Base-by-base conservation (phyloP, 64 coral and sea anemone genomes). In the Montipora cactus region DNA sequence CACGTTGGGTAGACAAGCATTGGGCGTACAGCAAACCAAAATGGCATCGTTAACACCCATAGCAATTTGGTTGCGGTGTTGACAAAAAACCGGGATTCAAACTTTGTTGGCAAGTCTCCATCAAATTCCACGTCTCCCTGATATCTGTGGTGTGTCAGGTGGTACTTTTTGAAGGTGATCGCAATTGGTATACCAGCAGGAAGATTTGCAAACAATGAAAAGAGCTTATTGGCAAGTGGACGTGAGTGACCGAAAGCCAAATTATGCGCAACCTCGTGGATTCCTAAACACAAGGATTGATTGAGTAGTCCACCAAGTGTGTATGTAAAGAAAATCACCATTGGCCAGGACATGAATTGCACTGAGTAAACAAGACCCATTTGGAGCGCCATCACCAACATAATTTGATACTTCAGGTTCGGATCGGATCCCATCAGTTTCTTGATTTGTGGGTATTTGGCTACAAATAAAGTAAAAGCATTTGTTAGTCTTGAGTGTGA, bases 251-350 rank as follows among this genome's bases (percentile, higher is more conserved):
- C 97, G 94, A 99, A 99, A 57, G 95, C 97, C 50, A 96, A 92
- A 51, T 96, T 99, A 49, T 99, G 97, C 16, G 97, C 93, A 64
- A 99, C 96, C 89, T 99, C 97, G 68, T 99, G 97, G 13, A 99
- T 96, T 44, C 95, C 97, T 15, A 99, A 87, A 2, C 96, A 72
- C 15, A 99, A 44, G 0, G 97, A 95, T 89, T 99, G 97, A 84
- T 99, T 99, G 21, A 99, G 69, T 37, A 99, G 92, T 23, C 95
- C 97, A 92, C 97, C 95, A 75, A 96, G 73, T 18, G 80, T 76
- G 44, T 99, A 99, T 13, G 97, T 93, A 13, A 91, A 89, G 61
- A 99, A 4, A 77, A 99, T 87, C 3, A 99, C 49, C 8, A 96
- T 37, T 20, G 92, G 89, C 97, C 97, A 99, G 8, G 95, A 94